Base-by-base conservation (phyloP, 2,113 vertebrate species). In the Phalacrocorax brasilianus region DNA sequence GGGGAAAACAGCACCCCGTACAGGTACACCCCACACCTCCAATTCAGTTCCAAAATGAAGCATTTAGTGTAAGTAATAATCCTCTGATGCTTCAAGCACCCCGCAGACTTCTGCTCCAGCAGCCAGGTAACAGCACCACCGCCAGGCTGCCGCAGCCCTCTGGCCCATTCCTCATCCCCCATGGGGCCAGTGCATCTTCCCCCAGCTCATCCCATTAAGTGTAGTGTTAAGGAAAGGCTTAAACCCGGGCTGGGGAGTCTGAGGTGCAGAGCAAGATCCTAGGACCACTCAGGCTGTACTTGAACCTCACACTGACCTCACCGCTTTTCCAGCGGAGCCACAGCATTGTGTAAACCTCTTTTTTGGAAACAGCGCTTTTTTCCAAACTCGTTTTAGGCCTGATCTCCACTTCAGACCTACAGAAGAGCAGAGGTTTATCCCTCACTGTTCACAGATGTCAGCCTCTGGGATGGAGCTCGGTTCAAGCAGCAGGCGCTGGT, bases 101-200 rank as follows among this genome's bases (percentile, higher is more conserved):
- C 66, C 8, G 53, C 47, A 53, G 32, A 5, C 42, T 44, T 6
- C 63, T 62, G 50, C 68, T 27, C 28, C 7, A 8, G n/a, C 61
- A 79, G 61, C 35, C 1, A 10, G 71, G 35, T 15, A 38, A 9
- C 21, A 38, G 26, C 30, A 5, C 3, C 2, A 0, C 55, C 13
- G 47, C 53, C 23, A 40, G 32, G 35, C 33, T 85, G 52, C 61
- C 8, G 4, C 21, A 20, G 52, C 38, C 35, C 65, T 44, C 45
- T 62, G 42, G 52, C 5, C 80, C 59, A 0, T 3, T 20, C 50
- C n/a, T 28, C 15, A 5, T 1, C 12, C 44, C 5, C 0, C 3
- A 2, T 0, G 1, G 17, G 4, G 11, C 3, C 2, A 40, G 47
- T 4, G 26, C 3, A 2, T 16, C 18, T 38, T 19, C 42, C 33